These are phyloP conservation scores for Bufo bufo DNA, from an alignment of 2,113 vertebrate species.

Conservation along the genomic window DNA sequence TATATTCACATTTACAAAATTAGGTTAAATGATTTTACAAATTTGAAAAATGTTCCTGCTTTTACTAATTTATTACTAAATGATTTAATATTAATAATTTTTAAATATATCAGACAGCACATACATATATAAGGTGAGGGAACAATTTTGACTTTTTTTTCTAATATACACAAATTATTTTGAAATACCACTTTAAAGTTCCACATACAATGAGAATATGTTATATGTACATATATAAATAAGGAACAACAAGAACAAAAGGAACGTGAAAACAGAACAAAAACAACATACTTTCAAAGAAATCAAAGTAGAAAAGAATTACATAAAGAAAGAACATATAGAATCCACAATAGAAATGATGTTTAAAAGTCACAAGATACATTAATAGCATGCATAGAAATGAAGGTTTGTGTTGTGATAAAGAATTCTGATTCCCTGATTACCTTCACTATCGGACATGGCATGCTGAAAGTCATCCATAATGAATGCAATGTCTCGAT, in stretches of 20 bases:
- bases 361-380: conserved; percentile 68
- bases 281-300: neutral
- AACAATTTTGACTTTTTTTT: neutral
- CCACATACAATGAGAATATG: neutral
- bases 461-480: conserved; percentile 99
- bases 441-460: conserved; percentile 99
- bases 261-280: neutral
- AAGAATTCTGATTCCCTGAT: conserved; percentile 81
- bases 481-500: conserved; percentile 96
- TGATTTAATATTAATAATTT: neutral
- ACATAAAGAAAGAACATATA: conserved; percentile 66
- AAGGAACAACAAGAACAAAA: conserved; percentile 9
- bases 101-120: neutral
- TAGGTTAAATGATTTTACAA: neutral
- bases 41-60: neutral
- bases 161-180: neutral
- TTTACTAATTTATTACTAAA: neutral
- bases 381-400: conserved; percentile 85
- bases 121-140: neutral
- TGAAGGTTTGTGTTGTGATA: conserved; percentile 78
- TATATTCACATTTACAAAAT: neutral
- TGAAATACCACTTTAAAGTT: neutral
- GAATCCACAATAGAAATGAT: conserved; percentile 61
- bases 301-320: conserved; percentile 56
- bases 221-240: neutral